Evolutionary conservation across 2,113 vertebrate species (phyloP).

Genomic region (Lophochroa leadbeateri): DNA sequence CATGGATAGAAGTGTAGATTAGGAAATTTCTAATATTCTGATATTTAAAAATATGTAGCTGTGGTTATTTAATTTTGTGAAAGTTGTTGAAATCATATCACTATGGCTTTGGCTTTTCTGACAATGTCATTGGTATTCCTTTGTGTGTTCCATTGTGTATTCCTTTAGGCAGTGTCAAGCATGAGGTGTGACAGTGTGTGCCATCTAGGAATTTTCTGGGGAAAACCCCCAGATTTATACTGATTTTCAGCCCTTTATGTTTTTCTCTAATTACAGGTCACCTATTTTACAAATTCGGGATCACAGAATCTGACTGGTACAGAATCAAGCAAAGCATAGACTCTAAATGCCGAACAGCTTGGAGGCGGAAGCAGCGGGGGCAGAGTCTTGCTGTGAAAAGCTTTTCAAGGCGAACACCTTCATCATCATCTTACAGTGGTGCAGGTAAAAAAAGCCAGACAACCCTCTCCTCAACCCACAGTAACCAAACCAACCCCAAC

Average conservation of each 20-base stretch:
- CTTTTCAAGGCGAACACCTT: constrained; percentile 91
- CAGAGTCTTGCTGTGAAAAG: constrained; percentile 98
- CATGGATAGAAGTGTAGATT: not conserved
- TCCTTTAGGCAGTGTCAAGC: not conserved
- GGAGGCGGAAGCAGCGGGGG: constrained; percentile 94
- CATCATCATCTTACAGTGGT: constrained; percentile 76
- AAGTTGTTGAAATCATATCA: not conserved
- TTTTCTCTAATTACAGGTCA: constrained; percentile 79
- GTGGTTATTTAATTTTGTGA: not conserved
- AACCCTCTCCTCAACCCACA: not conserved
- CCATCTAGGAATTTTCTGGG: accelerated
- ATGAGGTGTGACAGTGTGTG: not conserved
- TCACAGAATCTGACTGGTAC: constrained; percentile 97
- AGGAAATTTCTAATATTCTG: not conserved
- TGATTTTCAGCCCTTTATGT: not conserved
- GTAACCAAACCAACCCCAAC: not conserved
- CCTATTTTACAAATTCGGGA: constrained; percentile 94
- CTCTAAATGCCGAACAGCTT: constrained; percentile 97
- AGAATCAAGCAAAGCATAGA: constrained; percentile 99
- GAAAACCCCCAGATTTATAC: accelerated
- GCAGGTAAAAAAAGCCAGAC: constrained; percentile 67
- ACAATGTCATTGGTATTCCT: not conserved
- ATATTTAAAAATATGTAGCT: not conserved
- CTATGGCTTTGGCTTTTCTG: not conserved
- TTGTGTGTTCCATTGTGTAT: not conserved